Evolutionary conservation across 2,113 vertebrate genomes (phyloP), one percentile per base, ranked within the genome.

Genomic region (Sciurus niger): DNA sequence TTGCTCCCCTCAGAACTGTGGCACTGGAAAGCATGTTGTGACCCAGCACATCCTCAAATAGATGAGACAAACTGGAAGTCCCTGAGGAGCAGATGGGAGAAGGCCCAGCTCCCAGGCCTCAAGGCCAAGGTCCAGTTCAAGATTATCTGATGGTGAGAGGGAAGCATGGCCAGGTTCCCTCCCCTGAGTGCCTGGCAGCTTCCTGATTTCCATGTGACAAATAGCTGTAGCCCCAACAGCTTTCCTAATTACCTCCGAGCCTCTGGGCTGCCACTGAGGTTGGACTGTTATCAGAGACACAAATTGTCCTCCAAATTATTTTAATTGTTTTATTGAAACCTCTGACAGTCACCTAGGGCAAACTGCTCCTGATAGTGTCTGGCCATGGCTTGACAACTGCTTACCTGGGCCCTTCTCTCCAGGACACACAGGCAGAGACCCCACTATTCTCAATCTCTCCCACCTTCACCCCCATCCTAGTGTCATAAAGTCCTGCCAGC

Each of bases 241-340:
- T 63, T 83, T 84, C 32, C 95, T 90, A 74, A 95, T 89, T 55
- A 89, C 85, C 78, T 94, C 91, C 22, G 82, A 83, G 89, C 93
- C 90, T 92, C 72, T 84, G 96, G 58, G 93, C 58, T 92, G 84
- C 82, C 48, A 20, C 46, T 1, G 67, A 96, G 93, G 80, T 63
- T 63, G 22, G 25, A 28, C 60, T 63, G 60, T 63, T 63, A 77
- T 72, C 65, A 90, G 90, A 96, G 65, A 84, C 40, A 51, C 58
- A 92, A 94, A 89, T 0, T 77, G 58, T 55, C 78, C 84, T 90
- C 51, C 10, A n/a, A 85, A 74, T 93, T 83, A 90, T 78, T 95
- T 92, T 68, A 95, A 80, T 70, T 63, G 60, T 84, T 95, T 95
- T 91, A 53, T 18, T 24, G 60, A 88, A 89, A 85, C 43, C 34